Percentiles rank a stretch among this genome's conserved stretches.
Conservation (phyloP, 2,797 vertebrate species). For the Rhynchotus rufescens region DNA sequence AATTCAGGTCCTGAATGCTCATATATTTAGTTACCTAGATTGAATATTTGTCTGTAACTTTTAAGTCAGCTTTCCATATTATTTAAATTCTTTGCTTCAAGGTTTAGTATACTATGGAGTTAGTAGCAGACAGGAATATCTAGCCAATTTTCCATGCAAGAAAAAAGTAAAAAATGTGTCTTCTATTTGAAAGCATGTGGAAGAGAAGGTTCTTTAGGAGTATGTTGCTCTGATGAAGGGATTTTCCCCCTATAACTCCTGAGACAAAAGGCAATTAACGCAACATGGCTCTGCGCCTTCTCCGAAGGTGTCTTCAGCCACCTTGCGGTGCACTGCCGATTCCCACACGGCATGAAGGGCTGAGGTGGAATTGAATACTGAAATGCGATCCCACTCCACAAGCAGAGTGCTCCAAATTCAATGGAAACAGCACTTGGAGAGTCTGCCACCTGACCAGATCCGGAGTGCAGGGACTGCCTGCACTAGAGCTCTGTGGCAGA, state of each 20-base stretch:
- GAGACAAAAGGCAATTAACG: neutral
- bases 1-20: neutral
- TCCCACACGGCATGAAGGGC: constrained; percentile 34
- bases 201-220: neutral
- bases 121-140: neutral
- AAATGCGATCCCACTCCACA: constrained; percentile 5
- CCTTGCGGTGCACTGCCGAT: constrained; percentile 29
- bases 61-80: neutral
- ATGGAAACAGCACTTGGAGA: neutral
- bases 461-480: neutral
- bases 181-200: neutral
- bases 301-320: constrained; percentile 39
- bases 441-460: neutral
- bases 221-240: neutral
- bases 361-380: constrained; percentile 53
- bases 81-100: neutral
- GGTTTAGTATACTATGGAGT: neutral
- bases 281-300: constrained; percentile 2
- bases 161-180: neutral
- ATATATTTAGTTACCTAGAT: neutral
- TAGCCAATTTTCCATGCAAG: neutral
- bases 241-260: constrained; percentile 11
- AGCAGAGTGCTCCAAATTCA: constrained; percentile 8
- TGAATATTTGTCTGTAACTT: neutral
- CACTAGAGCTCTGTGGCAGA: neutral